phyloP scores from a whole-genome alignment of 2,888 invertebrate species.

The Bombyx huttoni region DNA sequence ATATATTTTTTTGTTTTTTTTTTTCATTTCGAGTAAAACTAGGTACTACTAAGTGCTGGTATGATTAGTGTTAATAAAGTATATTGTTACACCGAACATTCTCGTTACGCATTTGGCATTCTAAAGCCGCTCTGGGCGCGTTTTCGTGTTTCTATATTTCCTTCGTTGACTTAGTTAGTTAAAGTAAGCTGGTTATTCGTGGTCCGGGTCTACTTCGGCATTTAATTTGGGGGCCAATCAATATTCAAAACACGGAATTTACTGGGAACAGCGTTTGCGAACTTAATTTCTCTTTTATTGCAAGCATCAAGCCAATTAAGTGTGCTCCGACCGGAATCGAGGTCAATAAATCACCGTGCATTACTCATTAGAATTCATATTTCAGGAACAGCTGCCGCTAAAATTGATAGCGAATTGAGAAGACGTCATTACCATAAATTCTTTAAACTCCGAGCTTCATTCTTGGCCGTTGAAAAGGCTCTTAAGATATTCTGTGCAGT shows the following conservation, averaged over 20 bases:
- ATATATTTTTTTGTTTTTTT: no score
- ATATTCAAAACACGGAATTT: conserved; percentile 31
- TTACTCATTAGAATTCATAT: background rate
- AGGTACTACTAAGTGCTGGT: no score
- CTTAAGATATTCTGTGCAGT: no score
- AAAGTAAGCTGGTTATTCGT: conserved; percentile 12
- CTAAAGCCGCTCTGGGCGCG: background rate
- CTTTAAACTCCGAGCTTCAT: background rate
- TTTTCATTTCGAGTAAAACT: no score
- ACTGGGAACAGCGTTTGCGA: conserved; percentile 26
- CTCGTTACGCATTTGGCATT: conserved; percentile 1
- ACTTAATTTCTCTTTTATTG: conserved; percentile 32
- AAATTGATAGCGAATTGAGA: background rate
- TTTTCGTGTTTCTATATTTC: conserved; percentile 3
- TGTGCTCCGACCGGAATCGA: conserved; percentile 6
- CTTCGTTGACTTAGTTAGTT: conserved; percentile 8
- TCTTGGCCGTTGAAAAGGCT: no score
- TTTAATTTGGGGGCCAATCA: conserved; percentile 14
- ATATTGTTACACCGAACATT: background rate
- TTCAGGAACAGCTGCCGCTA: background rate
- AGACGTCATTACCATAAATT: background rate
- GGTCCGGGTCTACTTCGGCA: conserved; percentile 4
- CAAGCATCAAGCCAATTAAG: conserved; percentile 26
- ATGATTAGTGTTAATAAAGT: background rate
- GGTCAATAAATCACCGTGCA: background rate